Evolutionary conservation across 2,113 vertebrate species (phyloP).

Genomic region (Muscicapa adusta): DNA sequence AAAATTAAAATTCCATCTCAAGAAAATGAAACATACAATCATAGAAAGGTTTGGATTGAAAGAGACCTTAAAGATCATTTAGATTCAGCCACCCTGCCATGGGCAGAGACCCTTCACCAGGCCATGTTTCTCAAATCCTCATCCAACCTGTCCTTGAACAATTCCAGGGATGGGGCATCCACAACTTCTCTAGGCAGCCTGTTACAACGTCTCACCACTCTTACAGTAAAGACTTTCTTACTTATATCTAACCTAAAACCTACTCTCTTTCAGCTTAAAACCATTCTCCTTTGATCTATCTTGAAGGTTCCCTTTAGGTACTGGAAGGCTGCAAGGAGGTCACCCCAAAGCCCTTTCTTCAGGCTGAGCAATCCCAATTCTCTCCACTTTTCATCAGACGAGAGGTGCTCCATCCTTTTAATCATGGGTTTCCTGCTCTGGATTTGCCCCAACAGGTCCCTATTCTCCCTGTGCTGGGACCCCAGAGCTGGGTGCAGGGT

Average conservation of each 20-base stretch:
- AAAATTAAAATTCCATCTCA: background rate
- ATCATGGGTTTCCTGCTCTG: background rate
- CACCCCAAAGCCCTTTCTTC: background rate
- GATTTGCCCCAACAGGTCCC: background rate
- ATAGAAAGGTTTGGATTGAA: background rate
- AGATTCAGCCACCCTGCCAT: rapidly evolving
- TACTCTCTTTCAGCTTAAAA: background rate
- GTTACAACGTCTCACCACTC: background rate
- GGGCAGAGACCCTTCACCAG: background rate
- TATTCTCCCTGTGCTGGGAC: background rate
- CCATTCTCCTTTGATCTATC: background rate
- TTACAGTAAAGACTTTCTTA: background rate
- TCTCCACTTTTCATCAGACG: background rate
- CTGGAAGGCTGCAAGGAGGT: background rate
- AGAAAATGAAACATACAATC: background rate
- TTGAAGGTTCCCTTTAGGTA: background rate
- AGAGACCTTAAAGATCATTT: background rate
- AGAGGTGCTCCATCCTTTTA: background rate
- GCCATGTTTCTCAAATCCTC: background rate
- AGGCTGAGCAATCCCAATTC: background rate
- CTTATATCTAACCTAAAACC: background rate
- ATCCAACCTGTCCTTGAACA: background rate
- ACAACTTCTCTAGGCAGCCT: background rate
- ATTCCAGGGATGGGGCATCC: background rate
- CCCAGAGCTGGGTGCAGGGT: background rate